Percentiles rank a stretch among this genome's conserved stretches.
Evolutionary conservation across 1,140 invertebrate genomes (phyloP).

Genomic region (Drosophila kurseongensis): DNA sequence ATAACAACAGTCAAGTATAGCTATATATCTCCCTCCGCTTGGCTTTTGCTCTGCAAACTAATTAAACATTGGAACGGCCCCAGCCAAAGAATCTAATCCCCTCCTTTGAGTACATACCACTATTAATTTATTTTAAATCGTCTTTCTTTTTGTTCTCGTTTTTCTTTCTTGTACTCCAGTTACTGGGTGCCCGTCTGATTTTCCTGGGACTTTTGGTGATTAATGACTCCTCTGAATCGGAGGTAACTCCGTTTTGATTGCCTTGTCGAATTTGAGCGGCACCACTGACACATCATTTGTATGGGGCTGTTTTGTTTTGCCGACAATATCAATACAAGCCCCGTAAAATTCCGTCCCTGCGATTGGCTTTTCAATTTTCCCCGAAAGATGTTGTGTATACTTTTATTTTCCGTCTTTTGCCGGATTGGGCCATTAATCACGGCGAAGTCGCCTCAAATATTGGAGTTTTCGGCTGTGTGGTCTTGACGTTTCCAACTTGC

Average conservation of each 20-base stretch:
- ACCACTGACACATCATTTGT: conserved; percentile 66
- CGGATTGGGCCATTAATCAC: conserved; percentile 47
- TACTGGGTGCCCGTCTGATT: conserved; percentile 16
- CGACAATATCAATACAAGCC: conserved; percentile 48
- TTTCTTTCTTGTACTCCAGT: conserved; percentile 48
- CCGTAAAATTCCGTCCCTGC: conserved; percentile 44
- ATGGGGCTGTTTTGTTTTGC: conserved; percentile 45
- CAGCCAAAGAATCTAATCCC: not conserved
- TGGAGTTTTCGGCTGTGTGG: conserved; percentile 37
- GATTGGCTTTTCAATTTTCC: conserved; percentile 76
- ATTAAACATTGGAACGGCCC: conserved; percentile 66
- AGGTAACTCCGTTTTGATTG: conserved; percentile 80
- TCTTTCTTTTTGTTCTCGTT: conserved; percentile 31
- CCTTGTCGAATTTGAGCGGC: conserved; percentile 64
- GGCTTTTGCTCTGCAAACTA: conserved; percentile 74
- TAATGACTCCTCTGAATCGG: conserved; percentile 61
- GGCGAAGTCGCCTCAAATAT: conserved; percentile 40
- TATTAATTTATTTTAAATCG: conserved; percentile 80
- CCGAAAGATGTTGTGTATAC: conserved; percentile 16
- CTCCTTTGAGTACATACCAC: conserved; percentile 28
- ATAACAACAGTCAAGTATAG: conserved; percentile 34
- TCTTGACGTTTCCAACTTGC: conserved; percentile 41
- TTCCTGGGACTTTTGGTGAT: conserved; percentile 40
- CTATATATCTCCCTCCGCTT: not conserved
- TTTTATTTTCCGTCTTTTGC: conserved; percentile 20